Evolutionary conservation across 2,888 invertebrate species (phyloP).

Genomic region (Sesamia inferens): DNA sequence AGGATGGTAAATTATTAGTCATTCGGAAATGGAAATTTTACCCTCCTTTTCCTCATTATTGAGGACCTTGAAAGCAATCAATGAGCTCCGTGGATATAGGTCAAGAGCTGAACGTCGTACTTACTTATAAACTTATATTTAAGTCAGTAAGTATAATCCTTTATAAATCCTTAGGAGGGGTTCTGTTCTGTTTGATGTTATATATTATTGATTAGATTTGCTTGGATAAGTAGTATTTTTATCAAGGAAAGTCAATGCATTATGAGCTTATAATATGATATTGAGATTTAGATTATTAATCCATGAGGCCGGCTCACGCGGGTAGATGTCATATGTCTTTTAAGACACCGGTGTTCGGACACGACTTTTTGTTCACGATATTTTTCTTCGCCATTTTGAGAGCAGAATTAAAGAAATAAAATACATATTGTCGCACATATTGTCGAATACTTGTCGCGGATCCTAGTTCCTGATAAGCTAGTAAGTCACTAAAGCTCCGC

Average conservation of each 20-base stretch:
- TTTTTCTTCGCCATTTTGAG: no score
- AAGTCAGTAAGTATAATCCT: constrained; percentile 22
- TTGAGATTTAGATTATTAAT: no score
- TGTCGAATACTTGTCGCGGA: no score
- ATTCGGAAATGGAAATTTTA: constrained; percentile 50
- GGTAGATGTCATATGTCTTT: no score
- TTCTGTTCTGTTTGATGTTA: background rate
- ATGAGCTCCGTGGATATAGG: constrained; percentile 42
- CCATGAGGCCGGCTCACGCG: background rate
- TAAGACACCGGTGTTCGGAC: no score
- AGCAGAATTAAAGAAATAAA: no score
- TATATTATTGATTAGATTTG: background rate
- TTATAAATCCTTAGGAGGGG: background rate
- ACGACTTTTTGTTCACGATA: no score
- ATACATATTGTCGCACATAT: no score
- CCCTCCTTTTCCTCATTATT: constrained; percentile 35
- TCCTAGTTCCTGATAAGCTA: no score
- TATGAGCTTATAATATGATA: no score
- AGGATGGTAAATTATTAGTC: constrained; percentile 43
- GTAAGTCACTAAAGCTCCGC: no score
- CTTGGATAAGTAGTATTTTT: no score
- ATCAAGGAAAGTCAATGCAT: background rate
- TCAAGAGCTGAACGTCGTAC: constrained; percentile 29
- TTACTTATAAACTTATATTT: constrained; percentile 28
- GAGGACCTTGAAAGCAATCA: constrained; percentile 39